Evolutionary conservation across 2,797 vertebrate genomes (phyloP), one percentile per base, ranked within the genome.

Genomic region (Champsocephalus gunnari): DNA sequence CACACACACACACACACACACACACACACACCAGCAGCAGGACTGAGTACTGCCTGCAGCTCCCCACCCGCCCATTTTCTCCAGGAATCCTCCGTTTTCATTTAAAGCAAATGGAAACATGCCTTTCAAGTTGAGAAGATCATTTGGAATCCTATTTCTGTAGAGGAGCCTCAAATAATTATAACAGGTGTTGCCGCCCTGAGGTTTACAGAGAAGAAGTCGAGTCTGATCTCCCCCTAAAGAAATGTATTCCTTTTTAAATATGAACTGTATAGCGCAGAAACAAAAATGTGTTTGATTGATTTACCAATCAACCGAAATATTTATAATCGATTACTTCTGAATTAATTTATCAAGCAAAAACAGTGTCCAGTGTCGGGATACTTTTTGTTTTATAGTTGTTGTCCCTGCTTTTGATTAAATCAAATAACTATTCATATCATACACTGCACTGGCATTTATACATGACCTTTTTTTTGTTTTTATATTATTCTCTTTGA

Each of bases 101-200:
- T 87, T 88, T 89, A 73, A 73, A 75, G 79, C 69, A 87, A 90
- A 88, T 84, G 80, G 78, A 90, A 91, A 86, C 82, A 68, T 78
- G 79, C 73, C 88, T 91, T 87, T 90, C 83, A 90, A 89, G 90
- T 91, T 54, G 57, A 83, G 77, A 64, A 69, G 60, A 73, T 87
- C 74, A 82, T 88, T 82, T 88, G 74, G 71, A 86, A 44, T 68
- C 50, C 81, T 81, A 83, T 86, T 84, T 87, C 82, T 87, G 87
- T 66, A 62, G 63, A 83, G 74, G 71, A 80, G 71, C 79, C 83
- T 85, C 45, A 74, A 71, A 88, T 86, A 81, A 89, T 84, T 84
- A 87, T 66, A 79, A 55, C 65, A 79, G 76, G 81, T 63, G 56
- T 51, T 80, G 75, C 51, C 1, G 61, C 80, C 84, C 49, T 6